Conservation (phyloP, 1,140 invertebrate species). For the Microplitis demolitor region DNA sequence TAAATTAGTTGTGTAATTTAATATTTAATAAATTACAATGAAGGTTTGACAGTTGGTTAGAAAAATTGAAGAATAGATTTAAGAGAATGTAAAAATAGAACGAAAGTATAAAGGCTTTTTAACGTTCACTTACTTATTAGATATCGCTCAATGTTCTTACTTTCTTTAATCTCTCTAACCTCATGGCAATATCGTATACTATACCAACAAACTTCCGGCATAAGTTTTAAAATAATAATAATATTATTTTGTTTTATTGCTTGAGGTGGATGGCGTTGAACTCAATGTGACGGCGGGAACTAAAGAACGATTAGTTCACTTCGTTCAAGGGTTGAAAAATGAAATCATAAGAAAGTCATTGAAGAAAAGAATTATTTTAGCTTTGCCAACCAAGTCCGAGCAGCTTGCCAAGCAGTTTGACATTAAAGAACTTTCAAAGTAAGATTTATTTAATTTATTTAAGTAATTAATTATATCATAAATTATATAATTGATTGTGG, state of each 20-base stretch:
- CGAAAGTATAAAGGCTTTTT: background rate
- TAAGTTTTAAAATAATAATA: background rate
- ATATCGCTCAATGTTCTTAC: constrained; percentile 2
- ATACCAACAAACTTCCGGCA: background rate
- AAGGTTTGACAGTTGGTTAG: background rate
- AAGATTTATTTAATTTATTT: constrained; percentile 31
- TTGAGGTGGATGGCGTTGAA: constrained; percentile 69
- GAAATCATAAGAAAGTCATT: constrained; percentile 58
- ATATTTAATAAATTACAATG: too few species aligned
- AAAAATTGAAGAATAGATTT: background rate
- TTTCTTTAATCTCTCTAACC: constrained; percentile 2
- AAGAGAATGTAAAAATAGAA: background rate
- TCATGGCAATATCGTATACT: background rate
- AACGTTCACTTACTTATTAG: constrained; percentile 4
- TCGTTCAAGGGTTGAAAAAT: constrained; percentile 64
- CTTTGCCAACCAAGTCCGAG: constrained; percentile 68
- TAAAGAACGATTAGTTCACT: constrained; percentile 63
- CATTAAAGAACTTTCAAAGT: constrained; percentile 67
- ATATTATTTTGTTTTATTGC: constrained; percentile 10
- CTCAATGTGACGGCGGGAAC: constrained; percentile 67
- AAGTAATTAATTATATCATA: background rate
- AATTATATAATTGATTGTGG: too few species aligned
- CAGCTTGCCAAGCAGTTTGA: constrained; percentile 73
- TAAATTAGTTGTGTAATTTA: background rate
- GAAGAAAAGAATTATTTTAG: constrained; percentile 65